Evolutionary conservation across 92 coral and sea anemone genomes (phyloP).

Genomic region (Umimayanthus kanabou): DNA sequence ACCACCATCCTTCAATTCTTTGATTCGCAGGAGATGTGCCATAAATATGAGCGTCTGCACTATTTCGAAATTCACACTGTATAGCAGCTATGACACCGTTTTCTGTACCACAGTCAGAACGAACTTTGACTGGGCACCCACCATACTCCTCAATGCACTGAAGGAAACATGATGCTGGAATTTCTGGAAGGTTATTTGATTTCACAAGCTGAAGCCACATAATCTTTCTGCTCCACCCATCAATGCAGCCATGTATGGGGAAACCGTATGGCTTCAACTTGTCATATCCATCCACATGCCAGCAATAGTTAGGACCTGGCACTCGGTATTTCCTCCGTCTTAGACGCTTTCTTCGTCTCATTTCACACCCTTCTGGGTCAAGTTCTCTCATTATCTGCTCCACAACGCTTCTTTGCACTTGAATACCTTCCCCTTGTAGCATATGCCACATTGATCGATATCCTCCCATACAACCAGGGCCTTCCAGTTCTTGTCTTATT

Average conservation of each 20-base stretch:
- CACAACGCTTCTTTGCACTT: constrained; percentile 48
- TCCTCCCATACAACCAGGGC: constrained; percentile 59
- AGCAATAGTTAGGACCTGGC: constrained; percentile 50
- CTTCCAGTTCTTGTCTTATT: constrained; percentile 33
- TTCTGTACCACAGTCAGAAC: constrained; percentile 53
- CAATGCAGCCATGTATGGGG: constrained; percentile 54
- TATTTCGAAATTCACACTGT: constrained; percentile 54
- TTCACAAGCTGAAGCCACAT: constrained; percentile 57
- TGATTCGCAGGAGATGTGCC: constrained; percentile 54
- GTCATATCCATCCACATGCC: constrained; percentile 55
- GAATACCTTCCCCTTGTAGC: constrained; percentile 39
- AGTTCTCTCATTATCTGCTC: constrained; percentile 47
- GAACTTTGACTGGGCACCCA: constrained; percentile 53
- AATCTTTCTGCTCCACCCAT: constrained; percentile 63
- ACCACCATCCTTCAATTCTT: constrained; percentile 58
- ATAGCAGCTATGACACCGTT: constrained; percentile 58
- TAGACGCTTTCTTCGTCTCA: constrained; percentile 54
- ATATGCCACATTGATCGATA: constrained; percentile 58
- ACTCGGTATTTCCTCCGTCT: constrained; percentile 44
- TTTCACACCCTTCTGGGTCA: constrained; percentile 50
- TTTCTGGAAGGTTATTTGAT: constrained; percentile 57
- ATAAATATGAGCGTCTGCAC: constrained; percentile 53
- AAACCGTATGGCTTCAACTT: constrained; percentile 56
- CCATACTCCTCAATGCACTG: constrained; percentile 48
- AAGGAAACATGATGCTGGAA: constrained; percentile 50